Evolutionary conservation across 1,140 invertebrate species (phyloP).

Genomic region (Hermatobates lingyangjiaoensis): DNA sequence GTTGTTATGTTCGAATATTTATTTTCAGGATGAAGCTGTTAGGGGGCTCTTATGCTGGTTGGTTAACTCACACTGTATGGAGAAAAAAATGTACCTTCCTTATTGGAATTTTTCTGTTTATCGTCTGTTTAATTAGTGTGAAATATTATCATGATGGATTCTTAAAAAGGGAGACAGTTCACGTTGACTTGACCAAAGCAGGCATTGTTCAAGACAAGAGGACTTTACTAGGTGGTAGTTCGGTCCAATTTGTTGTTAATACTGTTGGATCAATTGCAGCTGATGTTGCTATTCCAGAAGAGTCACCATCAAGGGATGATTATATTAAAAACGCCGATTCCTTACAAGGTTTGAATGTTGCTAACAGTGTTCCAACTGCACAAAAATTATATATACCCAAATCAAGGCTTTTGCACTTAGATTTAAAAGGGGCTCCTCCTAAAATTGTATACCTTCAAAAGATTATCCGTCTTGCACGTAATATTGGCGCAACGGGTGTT

Average conservation of each 20-base stretch:
- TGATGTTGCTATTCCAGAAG: not conserved
- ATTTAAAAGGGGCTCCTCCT: slow-evolving; percentile 78
- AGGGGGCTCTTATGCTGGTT: slow-evolving; percentile 19
- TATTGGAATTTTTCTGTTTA: slow-evolving; percentile 10
- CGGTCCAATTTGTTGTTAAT: slow-evolving; percentile 5
- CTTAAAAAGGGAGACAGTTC: not conserved
- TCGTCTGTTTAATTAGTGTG: slow-evolving; percentile 19
- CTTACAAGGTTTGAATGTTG: not conserved
- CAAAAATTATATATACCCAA: slow-evolving; percentile 15
- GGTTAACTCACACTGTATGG: slow-evolving; percentile 19
- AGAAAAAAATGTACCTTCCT: slow-evolving; percentile 21
- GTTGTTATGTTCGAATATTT: too few relatives aligned
- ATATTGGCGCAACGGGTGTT: slow-evolving; percentile 66
- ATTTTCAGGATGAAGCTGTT: slow-evolving; percentile 11
- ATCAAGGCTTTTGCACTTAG: slow-evolving; percentile 50
- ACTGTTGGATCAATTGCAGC: not conserved
- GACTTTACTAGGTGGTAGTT: slow-evolving; percentile 8
- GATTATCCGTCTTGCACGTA: slow-evolving; percentile 52
- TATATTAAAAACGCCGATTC: not conserved
- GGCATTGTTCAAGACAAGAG: slow-evolving; percentile 8
- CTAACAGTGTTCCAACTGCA: not conserved
- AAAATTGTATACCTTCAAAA: slow-evolving; percentile 48
- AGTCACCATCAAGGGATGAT: not conserved
- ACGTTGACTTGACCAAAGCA: slow-evolving; percentile 5
- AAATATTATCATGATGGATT: slow-evolving; percentile 19